Conservation (phyloP, 2,113 vertebrate species). For the Anser brachyrhynchus region DNA sequence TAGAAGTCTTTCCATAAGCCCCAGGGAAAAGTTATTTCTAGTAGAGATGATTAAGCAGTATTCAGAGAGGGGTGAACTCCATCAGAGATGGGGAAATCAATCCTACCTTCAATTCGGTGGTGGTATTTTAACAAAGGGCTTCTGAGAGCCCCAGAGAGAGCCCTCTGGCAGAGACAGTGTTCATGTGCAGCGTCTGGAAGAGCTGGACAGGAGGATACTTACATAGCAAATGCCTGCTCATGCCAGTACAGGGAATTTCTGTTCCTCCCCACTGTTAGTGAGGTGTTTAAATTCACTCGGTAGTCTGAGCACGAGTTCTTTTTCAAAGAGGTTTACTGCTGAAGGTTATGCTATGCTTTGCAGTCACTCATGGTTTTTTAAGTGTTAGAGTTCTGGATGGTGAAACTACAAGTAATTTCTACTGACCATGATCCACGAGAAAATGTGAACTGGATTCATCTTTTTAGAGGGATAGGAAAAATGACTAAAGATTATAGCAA, state of each 20-base stretch:
- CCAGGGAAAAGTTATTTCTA: conserved; percentile 11
- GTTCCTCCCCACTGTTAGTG: neutral
- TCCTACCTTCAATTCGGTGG: neutral
- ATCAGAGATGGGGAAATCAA: neutral
- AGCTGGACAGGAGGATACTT: neutral
- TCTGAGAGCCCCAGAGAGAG: neutral
- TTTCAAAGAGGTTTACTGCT: conserved; percentile 49
- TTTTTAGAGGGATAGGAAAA: neutral
- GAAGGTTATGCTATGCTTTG: conserved; percentile 59
- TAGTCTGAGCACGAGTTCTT: conserved; percentile 58
- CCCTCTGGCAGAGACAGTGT: neutral
- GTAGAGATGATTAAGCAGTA: conserved; percentile 30
- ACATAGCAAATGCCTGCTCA: neutral
- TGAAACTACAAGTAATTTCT: conserved; percentile 43
- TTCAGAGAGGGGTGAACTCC: neutral
- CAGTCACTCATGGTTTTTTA: conserved; percentile 24
- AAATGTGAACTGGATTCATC: conserved; percentile 16
- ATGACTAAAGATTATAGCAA: neutral
- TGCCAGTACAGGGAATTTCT: neutral
- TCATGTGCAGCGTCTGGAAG: neutral
- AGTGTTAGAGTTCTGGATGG: conserved; percentile 27
- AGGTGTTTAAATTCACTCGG: conserved; percentile 53
- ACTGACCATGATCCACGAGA: neutral
- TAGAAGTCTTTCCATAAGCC: conserved; percentile 2
- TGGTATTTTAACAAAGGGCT: neutral